Evolutionary conservation across 1,140 invertebrate species (phyloP), one percentile per base, ranked within the genome.

Genomic region (Cyrtorhinus lividipennis): DNA sequence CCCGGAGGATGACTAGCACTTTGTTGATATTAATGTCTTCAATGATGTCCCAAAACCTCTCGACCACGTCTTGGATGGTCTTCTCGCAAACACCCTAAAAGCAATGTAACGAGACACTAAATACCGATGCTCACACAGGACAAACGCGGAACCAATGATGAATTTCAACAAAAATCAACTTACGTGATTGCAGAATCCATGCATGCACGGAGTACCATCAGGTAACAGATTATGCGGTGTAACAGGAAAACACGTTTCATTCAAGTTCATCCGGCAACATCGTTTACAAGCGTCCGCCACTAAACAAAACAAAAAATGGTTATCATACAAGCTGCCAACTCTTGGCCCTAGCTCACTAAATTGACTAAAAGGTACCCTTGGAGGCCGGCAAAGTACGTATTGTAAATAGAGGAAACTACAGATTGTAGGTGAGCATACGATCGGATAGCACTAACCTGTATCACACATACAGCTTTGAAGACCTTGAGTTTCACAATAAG

Each of bases 11-110:
- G 64, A 85, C 76, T 66, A 95, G 77, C 13, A 95, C 88, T 73
- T 90, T 92, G 70, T 93, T 94, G 38, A 95, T 92, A 70, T 93
- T 94, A 30, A 95, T 94, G 69, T 95, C 92, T 74, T 95, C 92
- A 59, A 96, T 95, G 24, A 95, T 93, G 71, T 95, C 91, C 92
- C 92, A 95, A 73, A 95, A 93, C 59, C 92, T 79, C 74, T 94
- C 90, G 2, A 95, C 90, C 12, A 95, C 90, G 71, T 95, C 91
- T 74, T 95, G 90, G 65, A 95, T 89, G 1, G 91, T 94, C 74
- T 94, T 92, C 71, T 95, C 89, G 72, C 92, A 95, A 1, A 88
- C 79, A n/a, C 91, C 90, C 88, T 92, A 68, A 2, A 74, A 73
- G n/a, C 15, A 57, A 2, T 53, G 59, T 24, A 59, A 26, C 15